Evolutionary conservation across 1,140 invertebrate species (phyloP), one percentile per base, ranked within the genome.

Genomic region (Drosophila miranda): DNA sequence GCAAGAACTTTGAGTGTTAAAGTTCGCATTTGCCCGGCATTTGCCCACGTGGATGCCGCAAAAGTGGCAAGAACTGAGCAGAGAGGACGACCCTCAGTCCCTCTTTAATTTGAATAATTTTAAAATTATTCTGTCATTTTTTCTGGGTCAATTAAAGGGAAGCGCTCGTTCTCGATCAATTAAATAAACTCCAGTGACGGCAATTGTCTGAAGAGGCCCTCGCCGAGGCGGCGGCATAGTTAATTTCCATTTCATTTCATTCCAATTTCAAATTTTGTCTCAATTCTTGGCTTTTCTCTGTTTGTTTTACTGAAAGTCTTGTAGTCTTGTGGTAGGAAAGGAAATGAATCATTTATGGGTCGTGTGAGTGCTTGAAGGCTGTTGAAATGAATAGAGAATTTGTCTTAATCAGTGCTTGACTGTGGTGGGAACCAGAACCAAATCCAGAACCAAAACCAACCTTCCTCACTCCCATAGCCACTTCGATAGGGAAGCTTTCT

Each of bases 71-170:
- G 45, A 46, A 45, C 28, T 19, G 48, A 55, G 53, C 41, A 53
- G 23, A 26, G 34, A 28, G 34, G 38, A 38, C 28, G 42, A 21
- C 28, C 7, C 28, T 8, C 28, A 41, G 56, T 52, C 48, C 43
- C 30, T 45, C 57, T 58, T 74, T 54, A 70, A 78, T 76, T 63
- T 64, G 55, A 83, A 73, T 66, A 67, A 52, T 70, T 64, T 64
- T 46, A 46, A 68, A 66, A 66, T 21, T 21, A 5, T 51, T 41
- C 5, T 19, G 16, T 38, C 41, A 6, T 42, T 42, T 23, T 74
- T 80, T 82, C 55, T 75, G 77, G 81, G 82, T 86, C 82, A 86
- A 87, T 86, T 87, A 68, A 78, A 67, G 46, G 67, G 74, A 81
- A 78, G 82, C 55, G 55, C 59, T 67, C 50, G 74, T 74, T 81